These are phyloP conservation scores for Mus spicilegus DNA, from an alignment of 2,113 vertebrate genomes.

Conservation along the genomic window DNA sequence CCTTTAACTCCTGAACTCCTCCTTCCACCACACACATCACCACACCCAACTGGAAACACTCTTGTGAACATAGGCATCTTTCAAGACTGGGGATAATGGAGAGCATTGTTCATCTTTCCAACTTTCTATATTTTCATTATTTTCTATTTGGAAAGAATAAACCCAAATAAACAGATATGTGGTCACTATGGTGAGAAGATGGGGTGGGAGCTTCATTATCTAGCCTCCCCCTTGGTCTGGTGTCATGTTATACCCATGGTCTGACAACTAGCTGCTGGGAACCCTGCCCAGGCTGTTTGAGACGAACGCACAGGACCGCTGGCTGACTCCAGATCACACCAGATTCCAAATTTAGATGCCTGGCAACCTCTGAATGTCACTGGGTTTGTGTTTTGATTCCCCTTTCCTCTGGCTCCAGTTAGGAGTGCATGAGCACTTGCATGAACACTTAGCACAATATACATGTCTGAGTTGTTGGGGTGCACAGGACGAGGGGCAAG, in stretches of 20 bases:
- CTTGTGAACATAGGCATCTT: neutral
- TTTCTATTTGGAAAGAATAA: conserved; percentile 28
- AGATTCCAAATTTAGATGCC: conserved; percentile 22
- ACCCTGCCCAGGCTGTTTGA: neutral
- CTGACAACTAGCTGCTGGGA: conserved; percentile 25
- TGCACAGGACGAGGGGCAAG: neutral
- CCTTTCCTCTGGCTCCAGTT: neutral
- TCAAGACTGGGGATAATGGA: neutral
- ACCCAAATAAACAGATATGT: conserved; percentile 33
- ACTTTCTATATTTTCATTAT: conserved; percentile 4
- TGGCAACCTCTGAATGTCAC: conserved; percentile 44
- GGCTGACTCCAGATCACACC: neutral
- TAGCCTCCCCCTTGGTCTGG: neutral
- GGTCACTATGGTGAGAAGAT: neutral
- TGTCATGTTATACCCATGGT: neutral
- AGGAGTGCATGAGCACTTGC: too few species aligned
- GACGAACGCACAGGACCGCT: neutral
- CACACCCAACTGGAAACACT: neutral
- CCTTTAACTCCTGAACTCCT: neutral
- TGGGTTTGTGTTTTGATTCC: neutral
- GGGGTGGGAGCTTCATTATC: neutral
- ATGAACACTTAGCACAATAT: too few species aligned
- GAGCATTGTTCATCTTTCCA: neutral
- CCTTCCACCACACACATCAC: neutral
- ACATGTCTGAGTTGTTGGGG: neutral